A percentile compares a stretch with the other conserved stretches of the same genome.
These are phyloP conservation scores for Gallinago nigripennis DNA, from an alignment of 2,797 vertebrate species.

Conservation along the genomic window DNA sequence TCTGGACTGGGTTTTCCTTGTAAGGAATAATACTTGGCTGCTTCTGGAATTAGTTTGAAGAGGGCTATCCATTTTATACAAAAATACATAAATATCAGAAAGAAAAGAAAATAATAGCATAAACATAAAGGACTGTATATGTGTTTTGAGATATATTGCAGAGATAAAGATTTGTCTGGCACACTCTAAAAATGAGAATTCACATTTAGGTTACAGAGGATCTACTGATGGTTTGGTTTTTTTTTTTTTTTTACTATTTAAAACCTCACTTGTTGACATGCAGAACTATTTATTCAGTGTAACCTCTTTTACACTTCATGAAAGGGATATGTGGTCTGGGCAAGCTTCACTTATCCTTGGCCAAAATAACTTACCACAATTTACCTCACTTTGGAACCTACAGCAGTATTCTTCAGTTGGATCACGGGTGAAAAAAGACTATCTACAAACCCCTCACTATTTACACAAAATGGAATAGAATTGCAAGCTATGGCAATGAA, in stretches of 20 bases:
- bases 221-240: not conserved
- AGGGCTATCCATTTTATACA: not conserved
- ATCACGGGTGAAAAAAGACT: constrained; percentile 8
- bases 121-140: not conserved
- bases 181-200: not conserved
- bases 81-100: not conserved
- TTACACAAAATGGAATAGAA: not conserved
- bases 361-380: constrained; percentile 48
- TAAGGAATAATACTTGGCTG: not conserved
- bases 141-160: not conserved
- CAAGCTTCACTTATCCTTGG: constrained; percentile 26
- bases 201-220: not conserved
- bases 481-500: not conserved
- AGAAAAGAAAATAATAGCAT: not conserved
- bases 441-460: not conserved
- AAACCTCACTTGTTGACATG: constrained; percentile 28
- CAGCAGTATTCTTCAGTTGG: not conserved
- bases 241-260: not conserved
- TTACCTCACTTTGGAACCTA: constrained; percentile 40
- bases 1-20: not conserved
- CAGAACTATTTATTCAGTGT: constrained; percentile 31
- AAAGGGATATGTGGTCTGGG: constrained; percentile 39
- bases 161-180: not conserved
- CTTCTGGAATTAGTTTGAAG: not conserved
- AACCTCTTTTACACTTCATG: constrained; percentile 28